Evolutionary conservation across 2,888 invertebrate genomes (phyloP).

Genomic region (Phengaris alcon): DNA sequence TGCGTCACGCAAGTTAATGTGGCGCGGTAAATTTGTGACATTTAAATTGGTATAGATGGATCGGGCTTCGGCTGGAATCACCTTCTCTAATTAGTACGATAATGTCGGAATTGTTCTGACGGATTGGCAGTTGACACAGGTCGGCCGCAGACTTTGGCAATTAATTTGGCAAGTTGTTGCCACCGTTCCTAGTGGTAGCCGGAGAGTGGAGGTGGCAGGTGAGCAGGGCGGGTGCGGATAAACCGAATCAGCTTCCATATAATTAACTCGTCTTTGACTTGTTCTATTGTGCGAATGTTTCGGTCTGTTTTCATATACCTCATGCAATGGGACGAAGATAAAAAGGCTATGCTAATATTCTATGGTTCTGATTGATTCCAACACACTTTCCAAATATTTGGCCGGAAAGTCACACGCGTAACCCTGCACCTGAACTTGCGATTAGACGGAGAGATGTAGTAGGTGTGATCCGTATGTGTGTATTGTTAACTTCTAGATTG

Average conservation of each 20-base stretch:
- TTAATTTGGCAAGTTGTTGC: slow-evolving; percentile 25
- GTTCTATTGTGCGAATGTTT: background rate
- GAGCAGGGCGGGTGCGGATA: background rate
- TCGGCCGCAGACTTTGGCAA: slow-evolving; percentile 22
- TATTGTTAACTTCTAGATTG: too few species aligned
- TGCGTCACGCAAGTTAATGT: too few species aligned
- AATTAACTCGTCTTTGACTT: background rate
- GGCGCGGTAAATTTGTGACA: too few species aligned
- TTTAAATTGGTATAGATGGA: too few species aligned
- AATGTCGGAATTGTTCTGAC: background rate
- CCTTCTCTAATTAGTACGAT: background rate
- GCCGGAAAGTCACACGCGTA: too few species aligned
- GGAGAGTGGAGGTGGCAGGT: background rate
- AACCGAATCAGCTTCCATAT: background rate
- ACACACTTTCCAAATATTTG: too few species aligned
- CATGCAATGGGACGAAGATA: background rate
- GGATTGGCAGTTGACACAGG: background rate
- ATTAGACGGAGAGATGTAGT: too few species aligned
- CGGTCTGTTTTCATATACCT: background rate
- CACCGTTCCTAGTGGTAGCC: background rate
- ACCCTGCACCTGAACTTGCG: too few species aligned
- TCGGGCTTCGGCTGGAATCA: background rate
- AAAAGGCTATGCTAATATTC: too few species aligned
- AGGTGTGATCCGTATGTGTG: too few species aligned
- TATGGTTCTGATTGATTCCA: too few species aligned